Evolutionary conservation across 2,888 invertebrate genomes (phyloP).

Genomic region (Amblyjoppa fuscipennis): DNA sequence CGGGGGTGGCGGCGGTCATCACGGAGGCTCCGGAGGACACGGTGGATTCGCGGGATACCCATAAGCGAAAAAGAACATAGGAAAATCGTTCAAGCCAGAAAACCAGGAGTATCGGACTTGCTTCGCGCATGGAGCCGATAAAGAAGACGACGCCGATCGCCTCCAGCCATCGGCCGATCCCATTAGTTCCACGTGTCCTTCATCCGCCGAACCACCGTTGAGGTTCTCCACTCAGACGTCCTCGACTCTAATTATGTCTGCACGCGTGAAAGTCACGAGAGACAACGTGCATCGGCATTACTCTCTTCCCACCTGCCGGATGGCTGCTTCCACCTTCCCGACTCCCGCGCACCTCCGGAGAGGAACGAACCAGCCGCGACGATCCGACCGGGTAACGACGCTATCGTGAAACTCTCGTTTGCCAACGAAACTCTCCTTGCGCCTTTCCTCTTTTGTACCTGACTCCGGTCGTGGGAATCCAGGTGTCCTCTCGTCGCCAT

Average conservation of each 20-base stretch:
- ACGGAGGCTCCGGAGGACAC: conserved; percentile 57
- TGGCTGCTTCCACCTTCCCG: conserved; percentile 1
- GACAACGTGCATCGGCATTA: conserved; percentile 4
- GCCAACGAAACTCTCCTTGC: conserved; percentile 24
- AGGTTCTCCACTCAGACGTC: neutral
- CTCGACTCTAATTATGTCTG: neutral
- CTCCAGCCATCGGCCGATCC: conserved; percentile 5
- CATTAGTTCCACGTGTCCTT: conserved; percentile 2
- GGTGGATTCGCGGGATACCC: conserved; percentile 79
- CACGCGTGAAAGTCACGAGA: conserved; percentile 59
- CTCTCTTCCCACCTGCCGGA: neutral
- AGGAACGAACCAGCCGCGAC: conserved; percentile 8
- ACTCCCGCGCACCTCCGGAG: neutral
- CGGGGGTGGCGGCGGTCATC: conserved; percentile 51
- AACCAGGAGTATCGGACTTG: neutral
- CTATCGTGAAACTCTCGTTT: conserved; percentile 32
- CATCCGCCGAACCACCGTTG: neutral
- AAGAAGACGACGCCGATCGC: conserved; percentile 3
- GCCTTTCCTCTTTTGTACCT: conserved; percentile 18
- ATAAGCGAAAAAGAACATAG: conserved; percentile 68
- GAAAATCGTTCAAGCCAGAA: neutral
- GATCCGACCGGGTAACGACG: neutral
- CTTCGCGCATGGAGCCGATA: neutral
- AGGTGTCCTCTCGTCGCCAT: neutral
- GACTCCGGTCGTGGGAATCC: conserved; percentile 19